phyloP scores from a whole-genome alignment of 1,140 invertebrate genomes.

The Solenopsis fugax region DNA sequence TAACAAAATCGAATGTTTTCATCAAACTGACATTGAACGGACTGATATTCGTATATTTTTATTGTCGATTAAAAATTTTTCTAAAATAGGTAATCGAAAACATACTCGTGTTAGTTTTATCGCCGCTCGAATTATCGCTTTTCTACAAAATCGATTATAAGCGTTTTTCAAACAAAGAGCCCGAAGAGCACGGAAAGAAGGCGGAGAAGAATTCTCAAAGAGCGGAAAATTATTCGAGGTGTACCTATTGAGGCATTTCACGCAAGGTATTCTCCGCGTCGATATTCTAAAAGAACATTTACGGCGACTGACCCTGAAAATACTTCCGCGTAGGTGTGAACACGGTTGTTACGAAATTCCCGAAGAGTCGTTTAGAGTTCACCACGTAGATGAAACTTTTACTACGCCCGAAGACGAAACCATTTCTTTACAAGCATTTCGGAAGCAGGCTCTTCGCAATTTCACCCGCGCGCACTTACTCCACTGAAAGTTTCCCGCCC shows the following conservation, averaged over 20 bases:
- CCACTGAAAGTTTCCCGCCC: conserved; percentile 33
- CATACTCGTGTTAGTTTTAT: neutral
- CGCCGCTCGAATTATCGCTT: neutral
- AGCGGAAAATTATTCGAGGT: neutral
- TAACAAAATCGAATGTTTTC: neutral
- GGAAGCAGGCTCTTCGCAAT: conserved; percentile 28
- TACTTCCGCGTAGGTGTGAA: conserved; percentile 49
- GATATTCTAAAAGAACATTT: conserved; percentile 21
- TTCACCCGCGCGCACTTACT: conserved; percentile 14
- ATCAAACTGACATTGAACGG: neutral
- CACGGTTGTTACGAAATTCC: conserved; percentile 14
- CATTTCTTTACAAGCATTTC: conserved; percentile 21
- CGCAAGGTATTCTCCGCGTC: neutral
- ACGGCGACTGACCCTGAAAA: conserved; percentile 5
- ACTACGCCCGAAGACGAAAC: conserved; percentile 7
- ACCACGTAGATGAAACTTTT: conserved; percentile 21
- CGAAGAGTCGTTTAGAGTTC: conserved; percentile 15
- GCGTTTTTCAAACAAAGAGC: neutral
- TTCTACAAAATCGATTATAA: neutral
- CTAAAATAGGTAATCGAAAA: conserved; percentile 7
- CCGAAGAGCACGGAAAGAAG: neutral
- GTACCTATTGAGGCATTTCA: neutral
- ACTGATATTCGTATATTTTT: neutral
- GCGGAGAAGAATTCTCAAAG: neutral
- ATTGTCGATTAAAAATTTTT: conserved; percentile 29